Base-by-base conservation (phyloP, 37 sponge, comb jelly and placozoan species). In the Bolinopsis microptera region DNA sequence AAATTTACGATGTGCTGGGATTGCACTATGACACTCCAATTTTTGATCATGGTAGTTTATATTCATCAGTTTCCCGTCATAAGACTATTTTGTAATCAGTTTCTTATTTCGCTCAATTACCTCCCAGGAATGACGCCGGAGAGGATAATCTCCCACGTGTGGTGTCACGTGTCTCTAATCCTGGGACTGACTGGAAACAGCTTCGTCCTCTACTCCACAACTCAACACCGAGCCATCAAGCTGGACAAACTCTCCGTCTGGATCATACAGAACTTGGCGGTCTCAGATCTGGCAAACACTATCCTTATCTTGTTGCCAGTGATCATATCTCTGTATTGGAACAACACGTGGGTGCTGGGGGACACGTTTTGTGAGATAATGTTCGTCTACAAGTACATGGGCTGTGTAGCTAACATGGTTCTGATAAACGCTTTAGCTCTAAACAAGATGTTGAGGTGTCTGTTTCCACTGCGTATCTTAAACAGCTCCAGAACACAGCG, bases 371-470 rank as follows among this genome's bases (percentile, higher is more conserved):
- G 80, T 34, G 21, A 32, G 35, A 77, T 33, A 1, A 33, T 77
- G 35, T 77, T 33, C 18, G 36, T 77, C 21, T 77, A 77, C 35
- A 77, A 33, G 80, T 77, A 77, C 80, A 32, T 32, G 36, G 1
- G 1, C 22, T 21, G 9, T 0, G 21, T 77, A 16, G 80, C 80
- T 16, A 77, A 77, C 80, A 1, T 77, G 1, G 21, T 77, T 3
- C 35, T 77, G 37, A 77, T 35, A 1, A 77, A 32, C 37, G 35
- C 35, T 1, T 36, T 77, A 8, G 1, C 80, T 16, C 36, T 77
- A 8, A 77, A 77, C 80, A 77, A 77, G 80, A 32, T 77, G 32
- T 9, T 77, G 18, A 28, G 80, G 0, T 77, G 80, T 32, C 80
- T 77, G 36, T 77, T 77, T 36, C 80, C 80, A 18, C 35, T 77